Evolutionary conservation across 2,888 invertebrate genomes (phyloP).

Genomic region (Drosophila pseudotakahashii): DNA sequence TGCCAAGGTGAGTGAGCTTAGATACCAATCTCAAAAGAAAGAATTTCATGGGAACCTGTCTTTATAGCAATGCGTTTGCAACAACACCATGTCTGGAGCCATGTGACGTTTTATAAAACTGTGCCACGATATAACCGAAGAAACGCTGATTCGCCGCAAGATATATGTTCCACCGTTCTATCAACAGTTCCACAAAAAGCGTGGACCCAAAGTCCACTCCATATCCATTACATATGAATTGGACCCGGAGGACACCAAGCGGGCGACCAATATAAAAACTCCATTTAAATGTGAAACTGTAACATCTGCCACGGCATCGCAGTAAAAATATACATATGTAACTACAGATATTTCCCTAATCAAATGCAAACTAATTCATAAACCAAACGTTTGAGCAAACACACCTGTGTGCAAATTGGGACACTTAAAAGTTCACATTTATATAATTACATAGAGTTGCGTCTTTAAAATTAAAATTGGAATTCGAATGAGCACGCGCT

Average conservation of each 20-base stretch:
- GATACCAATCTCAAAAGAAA: background rate
- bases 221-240: slow-evolving; percentile 75
- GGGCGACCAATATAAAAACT: background rate
- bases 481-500: slow-evolving; percentile 17
- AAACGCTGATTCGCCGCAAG: slow-evolving; percentile 63
- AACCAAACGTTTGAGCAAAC: background rate
- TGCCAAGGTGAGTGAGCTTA: slow-evolving; percentile 86
- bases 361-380: slow-evolving; percentile 5
- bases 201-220: slow-evolving; percentile 64
- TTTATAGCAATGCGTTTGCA: slow-evolving; percentile 77
- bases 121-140: slow-evolving; percentile 72
- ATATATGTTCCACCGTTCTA: slow-evolving; percentile 38
- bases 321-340: slow-evolving; percentile 27
- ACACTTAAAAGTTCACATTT: slow-evolving; percentile 41
- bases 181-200: slow-evolving; percentile 46
- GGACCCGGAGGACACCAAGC: slow-evolving; percentile 38
- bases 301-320: slow-evolving; percentile 22
- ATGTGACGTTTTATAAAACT: slow-evolving; percentile 80
- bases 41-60: background rate
- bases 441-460: slow-evolving; percentile 55
- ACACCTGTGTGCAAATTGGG: slow-evolving; percentile 5
- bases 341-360: slow-evolving; percentile 7
- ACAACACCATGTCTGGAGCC: slow-evolving; percentile 79
- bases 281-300: slow-evolving; percentile 36
- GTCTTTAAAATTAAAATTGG: slow-evolving; percentile 53